These are phyloP conservation scores for Peromyscus aztecus DNA, from an alignment of 2,797 vertebrate species.

Conservation along the genomic window DNA sequence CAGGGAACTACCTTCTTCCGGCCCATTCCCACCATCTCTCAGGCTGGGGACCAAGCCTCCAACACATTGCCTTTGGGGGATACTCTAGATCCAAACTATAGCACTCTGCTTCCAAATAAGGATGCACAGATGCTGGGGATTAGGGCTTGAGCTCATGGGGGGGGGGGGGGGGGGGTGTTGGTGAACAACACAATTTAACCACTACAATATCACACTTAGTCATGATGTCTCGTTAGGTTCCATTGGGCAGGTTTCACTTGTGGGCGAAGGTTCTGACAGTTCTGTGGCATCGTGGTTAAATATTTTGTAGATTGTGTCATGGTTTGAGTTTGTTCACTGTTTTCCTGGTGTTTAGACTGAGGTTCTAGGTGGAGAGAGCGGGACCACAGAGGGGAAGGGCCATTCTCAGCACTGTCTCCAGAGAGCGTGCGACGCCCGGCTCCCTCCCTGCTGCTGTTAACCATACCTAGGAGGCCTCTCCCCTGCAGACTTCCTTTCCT, in stretches of 20 bases:
- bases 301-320: neutral
- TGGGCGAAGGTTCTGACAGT: neutral
- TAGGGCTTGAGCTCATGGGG: neutral
- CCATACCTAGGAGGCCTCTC: neutral
- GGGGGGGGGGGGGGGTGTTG: neutral
- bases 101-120: neutral
- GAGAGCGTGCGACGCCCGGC: neutral
- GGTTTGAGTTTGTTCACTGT: neutral
- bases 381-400: neutral
- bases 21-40: neutral
- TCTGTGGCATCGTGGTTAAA: neutral
- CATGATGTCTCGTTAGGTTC: neutral
- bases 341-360: neutral
- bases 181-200: neutral
- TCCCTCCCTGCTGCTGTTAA: neutral
- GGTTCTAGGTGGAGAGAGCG: neutral
- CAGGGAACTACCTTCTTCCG: neutral
- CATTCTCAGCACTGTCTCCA: neutral
- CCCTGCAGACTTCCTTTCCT: neutral
- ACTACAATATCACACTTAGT: conserved; percentile 17
- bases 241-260: neutral
- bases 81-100: neutral
- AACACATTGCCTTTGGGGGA: neutral
- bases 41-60: neutral
- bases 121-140: neutral